Percentiles rank a stretch among this genome's conserved stretches.
Conservation (phyloP, 37 sponge, comb jelly and placozoan genomes). For the Sycon ciliatum region DNA sequence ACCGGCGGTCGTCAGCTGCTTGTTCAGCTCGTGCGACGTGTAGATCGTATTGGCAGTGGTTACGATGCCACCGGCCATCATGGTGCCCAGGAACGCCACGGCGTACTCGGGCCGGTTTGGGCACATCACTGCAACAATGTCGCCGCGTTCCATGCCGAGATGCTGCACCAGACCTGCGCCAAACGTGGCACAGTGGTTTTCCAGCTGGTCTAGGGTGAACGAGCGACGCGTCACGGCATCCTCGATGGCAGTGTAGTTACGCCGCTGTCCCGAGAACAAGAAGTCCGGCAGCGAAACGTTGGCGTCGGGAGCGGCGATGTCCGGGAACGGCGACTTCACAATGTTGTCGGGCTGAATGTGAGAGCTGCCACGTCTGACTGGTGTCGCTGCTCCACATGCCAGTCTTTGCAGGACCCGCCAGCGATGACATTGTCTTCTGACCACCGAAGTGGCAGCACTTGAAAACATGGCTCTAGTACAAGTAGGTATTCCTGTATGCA, state of each 20-base stretch:
- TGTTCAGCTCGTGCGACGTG: constrained; percentile 53
- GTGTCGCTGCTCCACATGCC: no score
- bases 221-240: constrained; percentile 37
- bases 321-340: constrained; percentile 41
- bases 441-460: no score
- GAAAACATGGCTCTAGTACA: no score
- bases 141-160: constrained; percentile 47
- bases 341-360: no score
- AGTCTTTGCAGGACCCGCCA: no score
- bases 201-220: constrained; percentile 37
- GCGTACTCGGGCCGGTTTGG: constrained; percentile 50
- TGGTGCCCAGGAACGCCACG: constrained; percentile 37
- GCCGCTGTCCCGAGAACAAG: neutral
- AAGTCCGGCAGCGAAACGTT: neutral
- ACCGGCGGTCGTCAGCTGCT: constrained; percentile 53
- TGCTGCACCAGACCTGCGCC: constrained; percentile 41
- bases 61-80: constrained; percentile 62
- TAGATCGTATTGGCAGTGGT: constrained; percentile 60
- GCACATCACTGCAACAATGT: constrained; percentile 35
- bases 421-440: no score
- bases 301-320: constrained; percentile 22
- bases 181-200: constrained; percentile 25
- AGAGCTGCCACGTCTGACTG: no score
- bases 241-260: constrained; percentile 34
- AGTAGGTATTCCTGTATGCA: no score